Percentiles rank a stretch among this genome's conserved stretches.
phyloP scores from a whole-genome alignment of 2,888 invertebrate species.

The Synergus laeviventris region DNA sequence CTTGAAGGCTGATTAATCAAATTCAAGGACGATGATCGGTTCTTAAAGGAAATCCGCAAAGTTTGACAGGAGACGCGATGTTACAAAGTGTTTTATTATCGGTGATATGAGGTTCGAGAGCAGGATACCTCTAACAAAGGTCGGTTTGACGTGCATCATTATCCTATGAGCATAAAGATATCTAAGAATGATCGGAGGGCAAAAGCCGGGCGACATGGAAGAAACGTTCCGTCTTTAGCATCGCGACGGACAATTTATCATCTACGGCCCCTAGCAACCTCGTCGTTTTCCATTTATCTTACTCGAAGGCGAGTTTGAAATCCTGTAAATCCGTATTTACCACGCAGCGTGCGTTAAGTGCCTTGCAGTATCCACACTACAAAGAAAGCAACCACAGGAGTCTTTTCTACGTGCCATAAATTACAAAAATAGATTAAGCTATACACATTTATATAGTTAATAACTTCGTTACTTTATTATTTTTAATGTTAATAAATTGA shows the following conservation, averaged over 20 bases:
- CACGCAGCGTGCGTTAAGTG: slow-evolving; percentile 20
- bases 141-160: slow-evolving; percentile 22
- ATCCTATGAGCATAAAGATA: slow-evolving; percentile 45
- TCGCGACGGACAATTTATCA: slow-evolving; percentile 63
- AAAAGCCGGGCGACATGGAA: slow-evolving; percentile 44
- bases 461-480: too few relatives aligned
- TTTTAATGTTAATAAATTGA: too few relatives aligned
- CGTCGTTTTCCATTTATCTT: slow-evolving; percentile 59
- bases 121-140: slow-evolving; percentile 8
- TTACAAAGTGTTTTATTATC: slow-evolving; percentile 25
- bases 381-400: not conserved
- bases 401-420: not conserved
- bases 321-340: slow-evolving; percentile 57
- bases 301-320: slow-evolving; percentile 53
- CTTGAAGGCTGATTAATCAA: too few relatives aligned
- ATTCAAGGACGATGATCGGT: not conserved
- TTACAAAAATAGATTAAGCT: not conserved
- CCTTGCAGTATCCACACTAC: not conserved
- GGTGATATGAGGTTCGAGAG: not conserved
- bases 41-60: not conserved
- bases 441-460: not conserved
- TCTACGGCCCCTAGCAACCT: slow-evolving; percentile 52
- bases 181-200: slow-evolving; percentile 44
- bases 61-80: not conserved
- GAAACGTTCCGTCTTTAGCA: slow-evolving; percentile 59